phyloP scores from a whole-genome alignment of 2,888 invertebrate species.

The Crioceris asparagi region DNA sequence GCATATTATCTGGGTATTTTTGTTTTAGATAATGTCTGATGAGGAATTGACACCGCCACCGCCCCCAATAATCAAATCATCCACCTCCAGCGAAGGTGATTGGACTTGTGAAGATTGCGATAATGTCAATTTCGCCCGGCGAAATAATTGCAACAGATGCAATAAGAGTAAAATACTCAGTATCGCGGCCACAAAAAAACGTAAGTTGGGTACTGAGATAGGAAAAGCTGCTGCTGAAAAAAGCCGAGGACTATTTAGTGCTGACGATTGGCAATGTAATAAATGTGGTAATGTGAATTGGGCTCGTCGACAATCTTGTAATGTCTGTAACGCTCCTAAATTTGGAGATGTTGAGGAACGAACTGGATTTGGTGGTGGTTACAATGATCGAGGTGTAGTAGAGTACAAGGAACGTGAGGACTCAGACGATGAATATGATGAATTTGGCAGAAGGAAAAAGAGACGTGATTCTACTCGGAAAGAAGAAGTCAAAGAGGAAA shows the following conservation, averaged over 20 bases:
- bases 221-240: constrained; percentile 98
- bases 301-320: constrained; percentile 92
- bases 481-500: constrained; percentile 13
- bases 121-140: constrained; percentile 89
- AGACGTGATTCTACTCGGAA: constrained; percentile 13
- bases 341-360: constrained; percentile 84
- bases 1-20: constrained; percentile 3
- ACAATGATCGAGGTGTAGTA: constrained; percentile 91
- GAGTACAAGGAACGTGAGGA: constrained; percentile 85
- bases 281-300: constrained; percentile 99
- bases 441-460: constrained; percentile 43
- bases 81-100: constrained; percentile 40
- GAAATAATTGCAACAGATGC: constrained; percentile 86
- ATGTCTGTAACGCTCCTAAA: constrained; percentile 98
- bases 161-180: constrained; percentile 45
- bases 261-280: constrained; percentile 99
- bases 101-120: constrained; percentile 71
- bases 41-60: constrained; percentile 32
- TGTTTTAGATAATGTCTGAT: constrained; percentile 26
- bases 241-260: constrained; percentile 88
- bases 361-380: constrained; percentile 76
- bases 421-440: constrained; percentile 92
- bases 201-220: constrained; percentile 89
- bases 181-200: constrained; percentile 46
- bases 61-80: constrained; percentile 25